These are phyloP conservation scores for Megathymus violae DNA, from an alignment of 1,140 invertebrate species.

Conservation along the genomic window DNA sequence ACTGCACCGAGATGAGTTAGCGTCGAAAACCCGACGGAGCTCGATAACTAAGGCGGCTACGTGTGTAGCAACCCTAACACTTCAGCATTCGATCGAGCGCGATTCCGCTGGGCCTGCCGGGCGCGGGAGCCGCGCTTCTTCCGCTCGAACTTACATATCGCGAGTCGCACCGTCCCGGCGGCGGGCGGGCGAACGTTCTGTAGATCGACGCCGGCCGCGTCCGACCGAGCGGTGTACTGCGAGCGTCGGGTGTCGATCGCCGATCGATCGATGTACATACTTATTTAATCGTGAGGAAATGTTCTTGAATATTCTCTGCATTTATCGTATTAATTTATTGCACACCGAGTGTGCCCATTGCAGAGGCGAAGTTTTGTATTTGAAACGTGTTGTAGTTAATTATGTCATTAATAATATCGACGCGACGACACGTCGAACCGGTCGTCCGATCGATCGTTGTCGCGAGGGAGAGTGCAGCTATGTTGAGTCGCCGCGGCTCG, in stretches of 20 bases:
- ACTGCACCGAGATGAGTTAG: too few species aligned
- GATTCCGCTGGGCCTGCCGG: too few species aligned
- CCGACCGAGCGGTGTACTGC: not conserved
- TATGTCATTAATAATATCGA: slow-evolving; percentile 1
- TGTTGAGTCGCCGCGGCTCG: slow-evolving; percentile 55
- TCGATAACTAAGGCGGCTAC: too few species aligned
- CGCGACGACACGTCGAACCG: slow-evolving; percentile 32
- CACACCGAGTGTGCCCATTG: slow-evolving; percentile 41
- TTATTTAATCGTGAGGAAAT: slow-evolving; percentile 30
- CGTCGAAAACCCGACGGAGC: too few species aligned
- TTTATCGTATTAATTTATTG: slow-evolving; percentile 49
- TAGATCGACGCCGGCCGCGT: too few species aligned
- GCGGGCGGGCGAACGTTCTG: too few species aligned
- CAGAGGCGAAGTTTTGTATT: slow-evolving; percentile 36
- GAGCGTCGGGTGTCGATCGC: not conserved
- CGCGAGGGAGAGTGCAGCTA: slow-evolving; percentile 59
- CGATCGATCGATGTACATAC: slow-evolving; percentile 6
- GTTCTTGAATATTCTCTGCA: slow-evolving; percentile 42
- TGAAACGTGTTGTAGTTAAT: slow-evolving; percentile 20
- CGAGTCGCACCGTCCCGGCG: too few species aligned
- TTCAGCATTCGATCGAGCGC: too few species aligned
- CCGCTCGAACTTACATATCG: too few species aligned
- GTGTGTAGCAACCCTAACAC: too few species aligned
- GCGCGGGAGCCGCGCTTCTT: too few species aligned
- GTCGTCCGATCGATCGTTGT: slow-evolving; percentile 52